Conservation (phyloP, 92 coral and sea anemone species). For the Zoanthus sociatus region DNA sequence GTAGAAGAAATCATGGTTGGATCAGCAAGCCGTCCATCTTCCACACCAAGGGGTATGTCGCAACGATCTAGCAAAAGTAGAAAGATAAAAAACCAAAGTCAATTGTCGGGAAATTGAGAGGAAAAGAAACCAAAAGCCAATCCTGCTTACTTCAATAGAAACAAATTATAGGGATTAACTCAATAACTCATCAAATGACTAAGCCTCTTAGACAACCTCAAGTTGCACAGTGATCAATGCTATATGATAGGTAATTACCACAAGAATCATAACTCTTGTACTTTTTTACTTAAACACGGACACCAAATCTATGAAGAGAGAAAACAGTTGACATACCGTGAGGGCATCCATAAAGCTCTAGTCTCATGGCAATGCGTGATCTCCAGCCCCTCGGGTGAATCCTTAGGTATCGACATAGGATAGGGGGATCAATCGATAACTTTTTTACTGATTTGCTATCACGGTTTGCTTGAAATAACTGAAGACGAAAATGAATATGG, state of each 20-base stretch:
- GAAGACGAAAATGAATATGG: background rate
- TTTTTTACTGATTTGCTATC: conserved; percentile 28
- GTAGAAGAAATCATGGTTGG: conserved; percentile 81
- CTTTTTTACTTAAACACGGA: background rate
- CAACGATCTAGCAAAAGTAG: conserved; percentile 66
- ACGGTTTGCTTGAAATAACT: conserved; percentile 41
- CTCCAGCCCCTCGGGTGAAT: conserved; percentile 30
- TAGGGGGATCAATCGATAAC: conserved; percentile 15
- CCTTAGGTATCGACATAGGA: conserved; percentile 41
- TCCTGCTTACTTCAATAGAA: too few relatives aligned
- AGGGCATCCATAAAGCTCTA: conserved; percentile 38
- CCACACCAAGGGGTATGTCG: conserved; percentile 93
- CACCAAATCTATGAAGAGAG: background rate
- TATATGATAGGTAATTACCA: too few relatives aligned
- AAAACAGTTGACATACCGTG: conserved; percentile 15
- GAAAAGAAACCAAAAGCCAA: too few relatives aligned
- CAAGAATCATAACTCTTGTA: too few relatives aligned
- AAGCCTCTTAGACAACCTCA: too few relatives aligned
- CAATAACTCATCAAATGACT: too few relatives aligned
- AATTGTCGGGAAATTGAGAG: too few relatives aligned
- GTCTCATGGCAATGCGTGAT: conserved; percentile 37
- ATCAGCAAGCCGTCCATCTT: conserved; percentile 67
- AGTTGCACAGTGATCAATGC: too few relatives aligned
- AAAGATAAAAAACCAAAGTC: background rate
- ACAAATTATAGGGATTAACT: too few relatives aligned